These are phyloP conservation scores for Helicoverpa assulta DNA, from an alignment of 2,888 invertebrate species.

Conservation along the genomic window DNA sequence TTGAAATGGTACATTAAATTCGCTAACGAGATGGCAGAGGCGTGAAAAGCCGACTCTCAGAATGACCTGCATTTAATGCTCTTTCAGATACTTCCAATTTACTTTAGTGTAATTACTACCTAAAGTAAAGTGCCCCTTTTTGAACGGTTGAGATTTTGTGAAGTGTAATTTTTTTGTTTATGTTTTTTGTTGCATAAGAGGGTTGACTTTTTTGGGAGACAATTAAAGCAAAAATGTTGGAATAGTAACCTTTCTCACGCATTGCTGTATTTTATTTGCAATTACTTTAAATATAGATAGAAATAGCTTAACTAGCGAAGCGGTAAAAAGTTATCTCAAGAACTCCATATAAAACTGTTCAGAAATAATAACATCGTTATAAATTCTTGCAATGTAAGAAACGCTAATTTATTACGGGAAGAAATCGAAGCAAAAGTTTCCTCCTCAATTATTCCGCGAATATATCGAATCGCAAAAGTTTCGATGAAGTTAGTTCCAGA, in stretches of 20 bases:
- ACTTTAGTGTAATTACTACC: conserved; percentile 30
- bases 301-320: background rate
- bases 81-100: conserved; percentile 41
- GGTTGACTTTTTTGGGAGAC: background rate
- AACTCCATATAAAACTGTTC: conserved; percentile 18
- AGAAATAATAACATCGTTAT: conserved; percentile 37
- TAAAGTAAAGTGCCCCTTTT: conserved; percentile 18
- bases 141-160: conserved; percentile 6
- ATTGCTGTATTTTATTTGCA: background rate
- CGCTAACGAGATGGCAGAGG: conserved; percentile 43
- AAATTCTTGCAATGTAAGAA: conserved; percentile 34
- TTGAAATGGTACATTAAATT: conserved; percentile 45
- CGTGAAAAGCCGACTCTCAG: conserved; percentile 17
- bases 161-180: conserved; percentile 3
- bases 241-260: background rate
- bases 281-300: background rate
- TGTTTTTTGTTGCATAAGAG: background rate
- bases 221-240: background rate
- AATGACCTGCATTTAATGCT: conserved; percentile 28
- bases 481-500: conserved; percentile 37
- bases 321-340: background rate
- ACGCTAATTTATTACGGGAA: conserved; percentile 36
- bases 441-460: conserved; percentile 43
- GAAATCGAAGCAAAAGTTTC: conserved; percentile 29
- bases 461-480: conserved; percentile 47